Evolutionary conservation across 1,140 invertebrate genomes (phyloP).

Genomic region (Megathymus violae): DNA sequence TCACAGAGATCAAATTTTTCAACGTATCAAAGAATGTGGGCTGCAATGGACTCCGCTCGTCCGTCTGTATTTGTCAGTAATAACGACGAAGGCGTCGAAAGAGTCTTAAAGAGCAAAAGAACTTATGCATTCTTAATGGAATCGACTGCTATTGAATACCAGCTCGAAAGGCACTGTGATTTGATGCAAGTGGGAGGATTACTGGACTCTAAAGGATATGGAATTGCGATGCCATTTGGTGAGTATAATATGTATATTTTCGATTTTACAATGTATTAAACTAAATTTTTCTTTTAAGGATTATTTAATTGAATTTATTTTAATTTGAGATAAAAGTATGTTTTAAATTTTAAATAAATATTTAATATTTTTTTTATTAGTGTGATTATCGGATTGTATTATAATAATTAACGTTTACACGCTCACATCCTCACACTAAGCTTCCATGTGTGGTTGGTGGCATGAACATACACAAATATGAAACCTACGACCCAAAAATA

Average conservation of each 20-base stretch:
- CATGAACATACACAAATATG: no score
- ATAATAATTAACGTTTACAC: no score
- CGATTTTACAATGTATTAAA: no score
- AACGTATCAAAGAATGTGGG: conserved; percentile 89
- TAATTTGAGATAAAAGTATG: no score
- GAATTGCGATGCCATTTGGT: conserved; percentile 90
- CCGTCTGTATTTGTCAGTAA: conserved; percentile 92
- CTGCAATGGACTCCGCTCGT: conserved; percentile 91
- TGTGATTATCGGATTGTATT: no score
- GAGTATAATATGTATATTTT: no score
- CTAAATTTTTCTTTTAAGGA: background rate
- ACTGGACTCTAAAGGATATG: conserved; percentile 93
- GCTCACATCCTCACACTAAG: no score
- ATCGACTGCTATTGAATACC: conserved; percentile 91
- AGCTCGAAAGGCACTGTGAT: conserved; percentile 89
- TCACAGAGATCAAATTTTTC: conserved; percentile 88
- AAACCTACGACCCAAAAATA: no score
- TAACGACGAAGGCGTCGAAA: conserved; percentile 93
- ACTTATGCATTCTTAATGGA: conserved; percentile 94
- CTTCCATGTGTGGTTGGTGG: no score
- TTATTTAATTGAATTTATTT: no score
- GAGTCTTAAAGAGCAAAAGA: conserved; percentile 87
- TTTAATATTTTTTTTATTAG: no score
- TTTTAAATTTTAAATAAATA: no score
- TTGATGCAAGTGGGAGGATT: conserved; percentile 90